Conservation (phyloP, 2,113 vertebrate species). For the Tringa solitaria region DNA sequence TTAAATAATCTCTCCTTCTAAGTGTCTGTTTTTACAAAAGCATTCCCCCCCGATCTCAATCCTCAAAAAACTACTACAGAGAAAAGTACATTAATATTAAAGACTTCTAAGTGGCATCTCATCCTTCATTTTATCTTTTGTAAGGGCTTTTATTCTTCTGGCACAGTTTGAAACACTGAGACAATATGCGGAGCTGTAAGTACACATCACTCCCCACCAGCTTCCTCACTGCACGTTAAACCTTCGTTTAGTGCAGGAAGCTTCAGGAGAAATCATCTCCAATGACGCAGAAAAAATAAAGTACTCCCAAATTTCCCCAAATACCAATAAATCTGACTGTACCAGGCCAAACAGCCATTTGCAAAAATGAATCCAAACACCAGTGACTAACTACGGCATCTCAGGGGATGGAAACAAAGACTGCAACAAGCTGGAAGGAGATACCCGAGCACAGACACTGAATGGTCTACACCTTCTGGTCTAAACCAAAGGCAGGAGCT, state of each 20-base stretch:
- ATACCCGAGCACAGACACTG: rapidly evolving
- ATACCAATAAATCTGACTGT: not conserved
- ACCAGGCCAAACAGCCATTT: not conserved
- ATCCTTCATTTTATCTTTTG: not conserved
- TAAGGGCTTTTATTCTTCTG: not conserved
- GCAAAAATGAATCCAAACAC: not conserved
- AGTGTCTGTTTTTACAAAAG: not conserved
- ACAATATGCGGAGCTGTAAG: not conserved
- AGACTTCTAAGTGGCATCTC: not conserved
- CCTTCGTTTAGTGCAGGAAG: not conserved
- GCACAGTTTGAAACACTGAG: not conserved
- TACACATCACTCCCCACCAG: not conserved
- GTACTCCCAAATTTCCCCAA: not conserved
- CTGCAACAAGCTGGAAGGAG: not conserved
- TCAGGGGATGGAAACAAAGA: not conserved
- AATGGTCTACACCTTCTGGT: not conserved
- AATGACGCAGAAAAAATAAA: not conserved
- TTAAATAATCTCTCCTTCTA: not conserved
- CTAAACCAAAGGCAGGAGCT: not conserved
- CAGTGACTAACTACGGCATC: not conserved
- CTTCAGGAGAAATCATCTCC: not conserved
- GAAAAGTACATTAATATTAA: not conserved
- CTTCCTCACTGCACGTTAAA: not conserved
- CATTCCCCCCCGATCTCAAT: no score
- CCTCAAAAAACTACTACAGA: not conserved